Base-by-base conservation (phyloP, 2,888 invertebrate species). In the Theristus sp. region DNA sequence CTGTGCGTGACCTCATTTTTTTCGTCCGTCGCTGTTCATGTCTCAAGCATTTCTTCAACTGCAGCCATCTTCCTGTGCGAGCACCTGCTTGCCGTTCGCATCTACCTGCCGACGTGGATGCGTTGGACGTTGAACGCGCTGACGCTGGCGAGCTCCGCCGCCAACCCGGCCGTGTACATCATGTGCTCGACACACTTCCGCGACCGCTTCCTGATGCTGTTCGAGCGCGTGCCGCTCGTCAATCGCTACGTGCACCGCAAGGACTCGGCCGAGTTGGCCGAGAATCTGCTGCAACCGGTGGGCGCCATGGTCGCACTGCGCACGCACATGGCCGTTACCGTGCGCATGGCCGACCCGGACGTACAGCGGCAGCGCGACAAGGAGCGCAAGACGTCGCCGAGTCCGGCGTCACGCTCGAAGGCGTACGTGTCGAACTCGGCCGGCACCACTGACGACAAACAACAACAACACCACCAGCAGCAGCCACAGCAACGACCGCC, bases 81-180 rank as follows among this genome's bases (percentile, higher is more conserved):
- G 63, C 25, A 22, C 6, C 73, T 56, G 66, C 70, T 10, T 28
- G 55, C 2, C 62, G 63, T 1, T 64, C 65, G 3, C 68, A 72
- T 62, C 66, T 67, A 22, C 61, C 64, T 38, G 25, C 69, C 68
- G 58, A 71, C 71, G 71, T 63, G 66, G 1, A 73, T 71, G 62
- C 64, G 67, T 13, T 72, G 71, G 6, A 67, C 73, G 56, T 66
- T 70, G 30, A 73, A 71, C 64, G 68, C 72, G 0, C 65, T 75
- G 27, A 70, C 70, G 1, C 72, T 73, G 61, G 66, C 73, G 22
- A 75, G 74, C 63, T 73, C 74, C 1, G 74, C 75, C 1, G 74
- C 74, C 29, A 75, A 75, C 65, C 75, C 75, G 10, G 64, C 75
- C 2, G 67, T 75, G 2, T 75, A 75, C 62, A 70, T 70, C 60